Evolutionary conservation across 2,888 invertebrate species (phyloP), one percentile per base, ranked within the genome.

Genomic region (Napeogenes sylphis): DNA sequence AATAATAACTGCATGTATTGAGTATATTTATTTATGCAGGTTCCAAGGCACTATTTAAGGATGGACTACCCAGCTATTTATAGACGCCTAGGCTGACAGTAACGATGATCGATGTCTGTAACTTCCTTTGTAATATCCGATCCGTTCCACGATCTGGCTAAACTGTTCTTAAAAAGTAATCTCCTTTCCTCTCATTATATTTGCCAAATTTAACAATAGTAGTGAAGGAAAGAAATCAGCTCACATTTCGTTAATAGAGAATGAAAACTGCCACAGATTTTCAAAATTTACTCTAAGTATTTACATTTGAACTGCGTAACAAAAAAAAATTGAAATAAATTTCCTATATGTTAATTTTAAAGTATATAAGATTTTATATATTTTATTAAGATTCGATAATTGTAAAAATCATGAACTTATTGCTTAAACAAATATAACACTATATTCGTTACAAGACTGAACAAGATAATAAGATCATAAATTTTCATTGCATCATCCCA

Each of bases 111-210:
- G 67, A 70, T 68, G 66, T 55, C 58, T 62, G 58, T 56, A 56
- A 65, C 63, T 64, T 67, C 70, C 70, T 62, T 66, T 62, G 65
- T 66, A 70, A 70, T 70, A 68, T 70, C 70, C 70, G 68, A 60
- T 58, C 63, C 35, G 51, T 62, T 53, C 13, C 62, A 59, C 56
- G 60, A 56, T 61, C 64, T 57, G 63, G 63, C 58, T 63, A 45
- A 59, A 53, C 59, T 56, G 60, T 66, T 58, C 35, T 58, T 35
- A 5, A 35, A 35, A 35, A 35, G 35, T 35, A 6, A 35, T 2
- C 6, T 35, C 35, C 1, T 5, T 35, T 35, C 35, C 6, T 35
- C 4, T 35, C 6, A 5, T 35, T 35, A 6, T 6, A 35, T 4
- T 0, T 35, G 6, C 35, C 3, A 35, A 35, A 35, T 35, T 35